Conservation (phyloP, 2,113 vertebrate genomes). For the Cynoglossus semilaevis region DNA sequence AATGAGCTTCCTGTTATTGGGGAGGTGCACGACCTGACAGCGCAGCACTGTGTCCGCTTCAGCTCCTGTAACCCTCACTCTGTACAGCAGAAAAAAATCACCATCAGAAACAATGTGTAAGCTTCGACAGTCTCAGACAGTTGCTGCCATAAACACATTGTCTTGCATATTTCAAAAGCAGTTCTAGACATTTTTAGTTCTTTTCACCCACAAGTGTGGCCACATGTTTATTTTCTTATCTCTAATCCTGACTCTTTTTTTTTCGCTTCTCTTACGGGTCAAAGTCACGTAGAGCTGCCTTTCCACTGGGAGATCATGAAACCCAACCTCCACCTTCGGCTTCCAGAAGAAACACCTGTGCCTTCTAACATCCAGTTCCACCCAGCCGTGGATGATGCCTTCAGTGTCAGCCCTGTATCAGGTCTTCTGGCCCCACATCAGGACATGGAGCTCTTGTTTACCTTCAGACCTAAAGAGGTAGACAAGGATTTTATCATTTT, state of each 20-base stretch:
- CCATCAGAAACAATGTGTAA: conserved; percentile 85
- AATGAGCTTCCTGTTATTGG: conserved; percentile 64
- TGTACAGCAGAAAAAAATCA: conserved; percentile 70
- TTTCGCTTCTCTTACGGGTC: conserved; percentile 1
- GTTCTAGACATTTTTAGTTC: too few species aligned
- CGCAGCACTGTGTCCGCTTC: conserved; percentile 83
- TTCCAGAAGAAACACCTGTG: conserved; percentile 61
- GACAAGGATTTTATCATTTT: background rate
- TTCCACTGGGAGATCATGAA: conserved; percentile 88
- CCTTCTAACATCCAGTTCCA: conserved; percentile 58
- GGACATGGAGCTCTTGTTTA: conserved; percentile 81
- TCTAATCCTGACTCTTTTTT: background rate
- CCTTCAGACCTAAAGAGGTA: conserved; percentile 86
- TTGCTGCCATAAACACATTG: too few species aligned
- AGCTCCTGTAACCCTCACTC: conserved; percentile 77
- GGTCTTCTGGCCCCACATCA: conserved; percentile 77
- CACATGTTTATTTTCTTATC: too few species aligned
- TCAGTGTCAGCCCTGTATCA: conserved; percentile 76
- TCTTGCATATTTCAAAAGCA: too few species aligned
- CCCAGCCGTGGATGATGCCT: conserved; percentile 74
- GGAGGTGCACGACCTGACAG: conserved; percentile 78
- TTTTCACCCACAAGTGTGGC: too few species aligned
- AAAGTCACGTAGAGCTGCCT: conserved; percentile 85
- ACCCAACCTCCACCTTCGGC: conserved; percentile 76
- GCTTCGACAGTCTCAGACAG: conserved; percentile 9